A percentile compares a stretch with the other conserved stretches of the same genome.
Evolutionary conservation across 2,888 invertebrate species (phyloP).

Genomic region (Stomorhina lunata): DNA sequence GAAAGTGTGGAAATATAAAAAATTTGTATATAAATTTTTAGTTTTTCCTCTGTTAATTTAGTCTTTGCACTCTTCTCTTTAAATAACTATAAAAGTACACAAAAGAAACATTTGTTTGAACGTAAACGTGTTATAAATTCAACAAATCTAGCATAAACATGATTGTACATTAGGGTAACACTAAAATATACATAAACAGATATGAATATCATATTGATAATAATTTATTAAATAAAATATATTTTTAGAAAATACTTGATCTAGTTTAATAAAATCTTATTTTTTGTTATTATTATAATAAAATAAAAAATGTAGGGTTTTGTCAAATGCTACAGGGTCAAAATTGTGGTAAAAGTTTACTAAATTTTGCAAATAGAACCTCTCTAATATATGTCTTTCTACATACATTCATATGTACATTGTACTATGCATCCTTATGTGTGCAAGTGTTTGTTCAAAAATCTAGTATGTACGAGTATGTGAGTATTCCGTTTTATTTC

Average conservation of each 20-base stretch:
- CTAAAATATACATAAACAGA: too few species aligned
- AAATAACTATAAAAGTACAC: not conserved
- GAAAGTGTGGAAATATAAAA: not conserved
- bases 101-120: not conserved
- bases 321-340: too few species aligned
- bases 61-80: not conserved
- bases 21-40: not conserved
- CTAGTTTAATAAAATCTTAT: too few species aligned
- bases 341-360: too few species aligned
- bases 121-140: not conserved
- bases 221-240: too few species aligned
- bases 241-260: too few species aligned
- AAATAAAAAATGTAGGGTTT: too few species aligned
- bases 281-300: too few species aligned
- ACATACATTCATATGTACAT: not conserved
- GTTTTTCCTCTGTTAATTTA: not conserved
- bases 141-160: not conserved
- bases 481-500: conserved; percentile 44
- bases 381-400: not conserved
- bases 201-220: too few species aligned
- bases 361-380: too few species aligned
- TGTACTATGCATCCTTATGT: not conserved
- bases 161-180: too few species aligned
- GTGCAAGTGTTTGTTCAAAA: not conserved
- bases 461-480: not conserved